These are phyloP conservation scores for Petroica traversi DNA, from an alignment of 2,113 vertebrate species.

Conservation along the genomic window DNA sequence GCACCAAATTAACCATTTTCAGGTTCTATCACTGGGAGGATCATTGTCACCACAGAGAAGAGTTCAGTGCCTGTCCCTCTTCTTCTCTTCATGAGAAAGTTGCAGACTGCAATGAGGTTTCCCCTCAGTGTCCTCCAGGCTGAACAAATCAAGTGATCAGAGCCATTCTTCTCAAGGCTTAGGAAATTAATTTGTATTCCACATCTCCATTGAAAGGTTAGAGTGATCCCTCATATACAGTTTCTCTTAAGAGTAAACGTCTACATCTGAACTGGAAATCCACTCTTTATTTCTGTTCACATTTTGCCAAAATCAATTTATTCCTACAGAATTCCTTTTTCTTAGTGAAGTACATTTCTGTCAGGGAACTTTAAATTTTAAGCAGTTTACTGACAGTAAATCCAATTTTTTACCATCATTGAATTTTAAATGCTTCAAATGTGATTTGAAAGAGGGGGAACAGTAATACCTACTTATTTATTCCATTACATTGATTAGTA, in stretches of 20 bases:
- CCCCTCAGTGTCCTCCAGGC: background rate
- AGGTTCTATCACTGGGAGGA: background rate
- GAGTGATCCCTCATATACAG: too few species aligned
- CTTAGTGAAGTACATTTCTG: background rate
- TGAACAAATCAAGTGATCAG: background rate
- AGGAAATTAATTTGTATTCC: background rate
- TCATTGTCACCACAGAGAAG: background rate
- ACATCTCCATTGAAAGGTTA: background rate
- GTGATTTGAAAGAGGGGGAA: background rate
- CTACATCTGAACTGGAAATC: too few species aligned
- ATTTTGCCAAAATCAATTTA: background rate
- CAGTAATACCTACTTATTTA: background rate
- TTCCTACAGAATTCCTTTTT: background rate
- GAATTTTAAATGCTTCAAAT: background rate
- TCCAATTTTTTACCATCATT: background rate
- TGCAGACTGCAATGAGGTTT: too few species aligned
- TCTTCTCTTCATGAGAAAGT: background rate
- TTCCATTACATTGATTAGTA: background rate
- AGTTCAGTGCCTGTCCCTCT: background rate
- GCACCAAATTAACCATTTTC: background rate
- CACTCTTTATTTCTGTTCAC: background rate
- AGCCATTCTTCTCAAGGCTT: background rate
- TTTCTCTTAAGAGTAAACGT: too few species aligned
- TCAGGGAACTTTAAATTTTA: background rate
- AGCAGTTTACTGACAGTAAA: background rate